Evolutionary conservation across 2,888 invertebrate species (phyloP), one percentile per base, ranked within the genome.

Genomic region (Merodon equestris): DNA sequence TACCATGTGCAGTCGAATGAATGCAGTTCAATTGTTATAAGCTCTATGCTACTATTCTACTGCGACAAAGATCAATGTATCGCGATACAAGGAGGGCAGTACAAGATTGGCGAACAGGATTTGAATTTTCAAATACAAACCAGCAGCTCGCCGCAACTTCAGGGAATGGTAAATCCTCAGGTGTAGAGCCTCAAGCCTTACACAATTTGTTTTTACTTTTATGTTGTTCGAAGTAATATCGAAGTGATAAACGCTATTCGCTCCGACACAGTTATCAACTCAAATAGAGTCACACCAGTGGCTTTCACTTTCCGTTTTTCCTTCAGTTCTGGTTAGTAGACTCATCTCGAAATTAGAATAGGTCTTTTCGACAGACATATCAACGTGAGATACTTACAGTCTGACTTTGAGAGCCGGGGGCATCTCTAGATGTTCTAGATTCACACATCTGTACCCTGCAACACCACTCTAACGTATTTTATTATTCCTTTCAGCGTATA

Each of bases 31-130:
- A 68, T 74, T 74, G 74, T 74, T 67, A 7, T 45, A 42, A 42
- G 48, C 47, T 47, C 53, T 70, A 50, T 53, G 53, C 57, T 63
- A 14, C 27, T 4, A 27, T n/a, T 9, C 17, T 34, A 19, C 71
- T 67, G 61, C 57, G 77, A 77, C 77, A 73, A 74, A 74, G 74
- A 74, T 79, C 74, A 64, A 68, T 70, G 77, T 63, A 68, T 68
- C 44, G 68, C 54, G 68, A 54, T 63, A 64, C 68, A 70, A 79
- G 64, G 64, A 68, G 68, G 74, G 47, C 74, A 67, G 73, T 44
- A 48, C 44, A 64, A 70, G 60, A 79, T 74, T 74, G 51, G 54
- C 40, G 60, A 74, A 74, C 79, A 74, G 74, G 79, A 79, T 79
- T 74, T n/a, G 40, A 45, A 79, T 79, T 79, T 63, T 53, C 63